These are phyloP conservation scores for Porites evermanni DNA, from an alignment of 92 coral and sea anemone genomes.

Conservation along the genomic window DNA sequence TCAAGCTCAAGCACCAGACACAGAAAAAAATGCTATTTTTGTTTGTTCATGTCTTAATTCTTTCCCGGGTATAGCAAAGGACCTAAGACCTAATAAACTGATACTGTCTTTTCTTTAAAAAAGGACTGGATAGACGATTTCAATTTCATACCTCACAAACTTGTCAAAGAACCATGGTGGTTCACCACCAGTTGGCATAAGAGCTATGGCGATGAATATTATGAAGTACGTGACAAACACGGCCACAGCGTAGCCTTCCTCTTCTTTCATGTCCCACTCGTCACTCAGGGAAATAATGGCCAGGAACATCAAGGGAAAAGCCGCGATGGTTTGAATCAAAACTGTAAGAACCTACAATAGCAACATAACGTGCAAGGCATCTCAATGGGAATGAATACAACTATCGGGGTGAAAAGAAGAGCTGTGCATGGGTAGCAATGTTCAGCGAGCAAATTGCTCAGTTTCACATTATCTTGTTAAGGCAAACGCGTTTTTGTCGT, in stretches of 20 bases:
- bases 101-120: neutral
- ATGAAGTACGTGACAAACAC: conserved; percentile 62
- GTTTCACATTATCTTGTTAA: too few species aligned
- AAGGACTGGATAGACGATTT: neutral
- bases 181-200: conserved; percentile 66
- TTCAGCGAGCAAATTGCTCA: too few species aligned
- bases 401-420: too few species aligned
- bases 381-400: too few species aligned
- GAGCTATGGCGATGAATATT: conserved; percentile 67
- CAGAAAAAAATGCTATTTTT: too few species aligned
- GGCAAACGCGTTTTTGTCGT: too few species aligned
- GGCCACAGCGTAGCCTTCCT: conserved; percentile 65
- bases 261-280: conserved; percentile 12
- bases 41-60: too few species aligned
- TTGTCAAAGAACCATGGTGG: conserved; percentile 57
- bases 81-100: neutral
- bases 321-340: conserved; percentile 80
- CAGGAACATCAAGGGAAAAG: conserved; percentile 75
- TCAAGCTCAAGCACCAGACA: too few species aligned
- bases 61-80: too few species aligned
- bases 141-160: conserved; percentile 60
- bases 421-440: too few species aligned
- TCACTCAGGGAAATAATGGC: conserved; percentile 62
- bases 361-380: neutral
- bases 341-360: conserved; percentile 60